A percentile compares a stretch with the other conserved stretches of the same genome.
Conservation (phyloP, 2,888 invertebrate species). For the Drosophila crucigera region DNA sequence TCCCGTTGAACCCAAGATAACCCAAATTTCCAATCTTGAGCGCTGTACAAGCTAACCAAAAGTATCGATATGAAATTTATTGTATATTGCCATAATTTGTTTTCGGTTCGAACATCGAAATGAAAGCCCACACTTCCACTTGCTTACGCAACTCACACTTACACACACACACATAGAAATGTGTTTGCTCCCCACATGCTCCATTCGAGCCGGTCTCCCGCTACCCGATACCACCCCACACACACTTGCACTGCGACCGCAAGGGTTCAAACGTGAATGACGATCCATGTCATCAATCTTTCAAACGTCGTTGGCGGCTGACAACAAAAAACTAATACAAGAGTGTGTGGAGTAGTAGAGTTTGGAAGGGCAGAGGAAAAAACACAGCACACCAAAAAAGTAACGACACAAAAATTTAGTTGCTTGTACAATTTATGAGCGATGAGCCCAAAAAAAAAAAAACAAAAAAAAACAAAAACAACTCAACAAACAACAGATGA, state of each 20-base stretch:
- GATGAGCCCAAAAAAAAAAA: constrained; percentile 23
- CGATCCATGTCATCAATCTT: constrained; percentile 56
- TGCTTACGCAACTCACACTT: constrained; percentile 13
- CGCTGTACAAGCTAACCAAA: neutral
- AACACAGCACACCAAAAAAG: neutral
- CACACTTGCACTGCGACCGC: constrained; percentile 34
- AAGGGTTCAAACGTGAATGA: constrained; percentile 54
- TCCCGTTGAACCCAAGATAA: constrained; percentile 7
- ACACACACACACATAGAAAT: neutral
- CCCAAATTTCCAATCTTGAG: constrained; percentile 7
- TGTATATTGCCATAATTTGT: constrained; percentile 20
- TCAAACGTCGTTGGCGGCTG: constrained; percentile 53
- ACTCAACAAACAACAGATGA: constrained; percentile 7
- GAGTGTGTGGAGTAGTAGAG: neutral
- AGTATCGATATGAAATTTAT: constrained; percentile 25
- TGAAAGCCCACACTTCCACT: constrained; percentile 20
- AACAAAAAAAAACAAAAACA: neutral
- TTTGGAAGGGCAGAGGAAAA: neutral
- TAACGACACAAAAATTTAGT: constrained; percentile 26
- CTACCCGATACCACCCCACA: constrained; percentile 2
- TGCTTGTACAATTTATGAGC: constrained; percentile 52
- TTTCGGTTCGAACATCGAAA: constrained; percentile 2
- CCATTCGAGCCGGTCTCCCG: neutral
- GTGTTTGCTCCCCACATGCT: neutral
- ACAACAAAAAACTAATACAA: constrained; percentile 41